Evolutionary conservation across 2,797 vertebrate species (phyloP).

Genomic region (Alectoris magna): DNA sequence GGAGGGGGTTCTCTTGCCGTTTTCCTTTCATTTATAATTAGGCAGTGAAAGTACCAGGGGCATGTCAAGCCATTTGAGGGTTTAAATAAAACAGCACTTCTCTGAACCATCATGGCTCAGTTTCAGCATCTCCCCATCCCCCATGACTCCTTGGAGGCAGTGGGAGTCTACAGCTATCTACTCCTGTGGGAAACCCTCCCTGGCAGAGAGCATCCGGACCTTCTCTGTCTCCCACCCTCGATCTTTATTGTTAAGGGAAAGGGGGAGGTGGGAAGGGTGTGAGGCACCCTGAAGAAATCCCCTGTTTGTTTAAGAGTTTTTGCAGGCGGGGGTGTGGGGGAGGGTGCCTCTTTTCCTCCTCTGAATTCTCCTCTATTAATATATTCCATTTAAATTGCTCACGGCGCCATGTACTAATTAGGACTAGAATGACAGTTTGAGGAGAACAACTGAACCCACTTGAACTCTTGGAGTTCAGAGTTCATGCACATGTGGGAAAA

Average conservation of each 20-base stretch:
- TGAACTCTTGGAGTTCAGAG: slow-evolving; percentile 62
- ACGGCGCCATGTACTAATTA: slow-evolving; percentile 54
- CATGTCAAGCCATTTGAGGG: slow-evolving; percentile 62
- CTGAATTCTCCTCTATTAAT: slow-evolving; percentile 72
- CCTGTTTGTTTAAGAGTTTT: slow-evolving; percentile 71
- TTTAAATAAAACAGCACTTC: slow-evolving; percentile 55
- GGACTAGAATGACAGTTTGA: slow-evolving; percentile 57
- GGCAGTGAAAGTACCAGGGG: slow-evolving; percentile 61
- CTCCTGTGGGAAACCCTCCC: slow-evolving; percentile 64
- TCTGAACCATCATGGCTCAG: slow-evolving; percentile 33
- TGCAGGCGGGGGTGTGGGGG: slow-evolving; percentile 46
- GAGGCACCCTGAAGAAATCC: slow-evolving; percentile 70
- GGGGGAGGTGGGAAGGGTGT: slow-evolving; percentile 58
- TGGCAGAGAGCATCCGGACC: slow-evolving; percentile 52
- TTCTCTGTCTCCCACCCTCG: slow-evolving; percentile 48
- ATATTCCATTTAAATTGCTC: slow-evolving; percentile 59
- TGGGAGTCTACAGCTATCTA: slow-evolving; percentile 44
- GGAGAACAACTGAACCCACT: slow-evolving; percentile 61
- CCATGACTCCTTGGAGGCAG: slow-evolving; percentile 14
- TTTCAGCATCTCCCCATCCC: slow-evolving; percentile 3
- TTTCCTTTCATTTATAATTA: slow-evolving; percentile 74
- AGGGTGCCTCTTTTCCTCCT: slow-evolving; percentile 49
- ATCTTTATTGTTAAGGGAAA: slow-evolving; percentile 58
- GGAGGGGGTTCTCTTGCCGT: slow-evolving; percentile 55
- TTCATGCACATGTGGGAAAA: slow-evolving; percentile 59